Percentiles rank a stretch among this genome's conserved stretches.
Conservation (phyloP, 2,888 invertebrate genomes). For the Mythimna ferrago region DNA sequence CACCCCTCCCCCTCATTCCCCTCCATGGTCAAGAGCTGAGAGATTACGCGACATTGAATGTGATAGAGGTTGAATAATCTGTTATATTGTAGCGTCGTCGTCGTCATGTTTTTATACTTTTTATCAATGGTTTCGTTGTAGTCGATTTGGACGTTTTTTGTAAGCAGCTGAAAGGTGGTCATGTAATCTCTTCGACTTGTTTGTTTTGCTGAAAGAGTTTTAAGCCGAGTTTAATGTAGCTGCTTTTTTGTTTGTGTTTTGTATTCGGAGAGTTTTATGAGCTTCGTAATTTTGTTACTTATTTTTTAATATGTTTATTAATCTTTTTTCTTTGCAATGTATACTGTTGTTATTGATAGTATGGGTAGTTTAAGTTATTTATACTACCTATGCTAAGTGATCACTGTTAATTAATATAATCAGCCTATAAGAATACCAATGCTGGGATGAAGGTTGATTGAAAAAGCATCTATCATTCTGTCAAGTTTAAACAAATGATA, state of each 20-base stretch:
- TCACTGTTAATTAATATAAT: too few relatives aligned
- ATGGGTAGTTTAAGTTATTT: conserved; percentile 1
- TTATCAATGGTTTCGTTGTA: conserved; percentile 30
- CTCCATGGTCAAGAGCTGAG: conserved; percentile 44
- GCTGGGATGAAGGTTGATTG: not conserved
- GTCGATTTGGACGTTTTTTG: conserved; percentile 29
- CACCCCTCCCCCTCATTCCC: conserved; percentile 1
- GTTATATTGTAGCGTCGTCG: conserved; percentile 38
- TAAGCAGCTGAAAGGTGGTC: conserved; percentile 28
- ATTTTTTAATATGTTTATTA: not conserved
- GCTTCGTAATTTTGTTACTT: not conserved
- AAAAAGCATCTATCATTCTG: too few relatives aligned
- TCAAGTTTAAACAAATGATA: too few relatives aligned
- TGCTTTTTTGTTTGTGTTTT: not conserved
- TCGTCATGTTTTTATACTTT: conserved; percentile 34
- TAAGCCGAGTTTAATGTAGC: not conserved
- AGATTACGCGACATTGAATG: conserved; percentile 65
- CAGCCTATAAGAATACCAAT: not conserved
- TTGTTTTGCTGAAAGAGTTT: conserved; percentile 17
- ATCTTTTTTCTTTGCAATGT: not conserved
- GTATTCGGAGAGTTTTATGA: not conserved
- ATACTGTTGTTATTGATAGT: not conserved
- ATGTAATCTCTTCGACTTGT: conserved; percentile 9
- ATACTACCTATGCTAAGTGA: not conserved
- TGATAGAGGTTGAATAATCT: conserved; percentile 67